A percentile compares a stretch with the other conserved stretches of the same genome.
These are phyloP conservation scores for Enteromius mattozi DNA, from an alignment of 2,797 vertebrate genomes.

Conservation along the genomic window DNA sequence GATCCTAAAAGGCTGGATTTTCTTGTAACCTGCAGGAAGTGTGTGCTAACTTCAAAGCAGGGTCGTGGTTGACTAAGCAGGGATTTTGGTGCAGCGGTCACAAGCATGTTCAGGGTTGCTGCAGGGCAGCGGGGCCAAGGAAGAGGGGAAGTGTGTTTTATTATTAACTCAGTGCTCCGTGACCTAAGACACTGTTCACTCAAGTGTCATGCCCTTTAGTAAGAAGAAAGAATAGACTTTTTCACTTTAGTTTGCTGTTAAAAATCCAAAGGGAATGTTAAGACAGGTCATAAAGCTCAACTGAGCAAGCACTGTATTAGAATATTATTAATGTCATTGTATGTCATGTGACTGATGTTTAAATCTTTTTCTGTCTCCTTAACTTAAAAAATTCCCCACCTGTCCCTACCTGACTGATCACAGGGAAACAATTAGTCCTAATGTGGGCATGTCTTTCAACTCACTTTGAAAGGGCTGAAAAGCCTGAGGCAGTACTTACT, in stretches of 20 bases:
- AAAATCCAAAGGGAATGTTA: background rate
- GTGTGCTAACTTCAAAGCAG: conserved; percentile 43
- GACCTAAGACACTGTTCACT: conserved; percentile 44
- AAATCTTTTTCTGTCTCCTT: background rate
- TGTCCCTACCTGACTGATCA: conserved; percentile 12
- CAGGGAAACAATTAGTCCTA: conserved; percentile 17
- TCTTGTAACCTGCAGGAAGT: conserved; percentile 46
- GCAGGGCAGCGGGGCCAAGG: conserved; percentile 58
- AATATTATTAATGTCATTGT: background rate
- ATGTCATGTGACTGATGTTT: background rate
- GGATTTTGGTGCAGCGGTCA: conserved; percentile 46
- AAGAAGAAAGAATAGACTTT: conserved; percentile 5
- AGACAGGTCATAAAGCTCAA: background rate
- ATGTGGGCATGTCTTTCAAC: conserved; percentile 9
- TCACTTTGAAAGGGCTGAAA: background rate
- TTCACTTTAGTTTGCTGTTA: conserved; percentile 7
- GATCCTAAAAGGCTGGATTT: conserved; percentile 16
- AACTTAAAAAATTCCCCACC: conserved; percentile 2
- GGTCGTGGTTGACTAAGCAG: conserved; percentile 24
- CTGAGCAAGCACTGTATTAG: background rate
- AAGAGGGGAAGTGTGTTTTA: conserved; percentile 55
- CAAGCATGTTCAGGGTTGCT: conserved; percentile 53
- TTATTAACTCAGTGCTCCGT: conserved; percentile 68
- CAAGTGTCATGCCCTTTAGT: conserved; percentile 36
- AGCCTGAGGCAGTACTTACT: conserved; percentile 18